A percentile compares a stretch with the other conserved stretches of the same genome.
Conservation (phyloP, 2,113 vertebrate species). For the Rhombomys opimus region DNA sequence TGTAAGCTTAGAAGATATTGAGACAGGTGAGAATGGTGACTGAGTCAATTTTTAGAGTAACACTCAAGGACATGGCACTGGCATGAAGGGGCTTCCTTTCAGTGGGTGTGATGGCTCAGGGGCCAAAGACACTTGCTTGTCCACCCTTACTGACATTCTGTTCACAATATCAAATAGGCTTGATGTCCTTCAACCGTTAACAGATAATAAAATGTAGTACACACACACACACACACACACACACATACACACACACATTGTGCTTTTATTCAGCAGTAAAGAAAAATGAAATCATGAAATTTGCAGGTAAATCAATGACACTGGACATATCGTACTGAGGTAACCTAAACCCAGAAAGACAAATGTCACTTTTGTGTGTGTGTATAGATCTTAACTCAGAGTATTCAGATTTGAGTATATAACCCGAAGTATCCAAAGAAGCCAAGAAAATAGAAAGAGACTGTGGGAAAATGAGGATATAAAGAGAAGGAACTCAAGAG, state of each 20-base stretch:
- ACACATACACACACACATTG: neutral
- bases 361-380: neutral
- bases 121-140: neutral
- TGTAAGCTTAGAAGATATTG: neutral
- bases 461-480: neutral
- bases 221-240: neutral
- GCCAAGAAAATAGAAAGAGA: neutral
- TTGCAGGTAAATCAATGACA: neutral
- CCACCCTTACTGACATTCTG: neutral
- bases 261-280: neutral
- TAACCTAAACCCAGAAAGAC: neutral
- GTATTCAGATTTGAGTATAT: neutral
- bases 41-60: neutral
- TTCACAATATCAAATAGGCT: neutral
- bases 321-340: neutral
- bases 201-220: neutral
- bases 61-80: neutral
- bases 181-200: neutral
- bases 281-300: neutral
- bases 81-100: neutral
- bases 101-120: neutral
- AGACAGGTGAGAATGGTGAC: too few species aligned
- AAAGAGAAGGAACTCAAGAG: neutral
- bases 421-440: neutral
- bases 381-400: neutral